Conservation (phyloP, 2,888 invertebrate species). For the Hemithea aestivaria region DNA sequence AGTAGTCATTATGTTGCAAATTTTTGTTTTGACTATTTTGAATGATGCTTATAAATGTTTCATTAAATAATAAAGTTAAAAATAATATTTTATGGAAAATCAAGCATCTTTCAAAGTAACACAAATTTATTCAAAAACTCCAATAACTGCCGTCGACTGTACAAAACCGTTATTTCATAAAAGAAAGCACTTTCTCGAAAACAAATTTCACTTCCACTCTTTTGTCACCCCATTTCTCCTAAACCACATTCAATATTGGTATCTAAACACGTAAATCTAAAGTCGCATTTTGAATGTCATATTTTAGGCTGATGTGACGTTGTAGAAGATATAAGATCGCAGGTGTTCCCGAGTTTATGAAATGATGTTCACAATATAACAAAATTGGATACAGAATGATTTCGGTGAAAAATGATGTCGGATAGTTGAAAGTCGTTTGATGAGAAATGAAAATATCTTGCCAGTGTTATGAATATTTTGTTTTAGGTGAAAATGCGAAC, state of each 20-base stretch:
- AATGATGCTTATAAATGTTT: too few relatives aligned
- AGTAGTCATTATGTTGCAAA: too few relatives aligned
- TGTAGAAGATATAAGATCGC: constrained; percentile 15
- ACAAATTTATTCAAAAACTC: too few relatives aligned
- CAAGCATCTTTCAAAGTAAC: too few relatives aligned
- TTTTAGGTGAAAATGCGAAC: too few relatives aligned
- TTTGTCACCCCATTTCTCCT: constrained; percentile 18
- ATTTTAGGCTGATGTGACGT: constrained; percentile 5
- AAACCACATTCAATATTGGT: not conserved
- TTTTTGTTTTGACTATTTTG: too few relatives aligned
- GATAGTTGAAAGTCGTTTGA: constrained; percentile 7
- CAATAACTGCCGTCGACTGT: constrained; percentile 3
- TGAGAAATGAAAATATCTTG: too few relatives aligned
- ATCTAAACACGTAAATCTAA: not conserved
- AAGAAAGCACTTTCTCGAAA: constrained; percentile 17
- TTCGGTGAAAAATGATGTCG: constrained; percentile 16
- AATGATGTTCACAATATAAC: constrained; percentile 20
- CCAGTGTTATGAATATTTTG: too few relatives aligned
- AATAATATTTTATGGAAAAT: too few relatives aligned
- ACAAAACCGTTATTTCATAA: constrained; percentile 15
- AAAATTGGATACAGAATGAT: constrained; percentile 13
- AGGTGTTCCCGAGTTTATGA: constrained; percentile 26
- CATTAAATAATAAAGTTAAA: too few relatives aligned
- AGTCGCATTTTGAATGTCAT: constrained; percentile 1
- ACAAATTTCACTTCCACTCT: constrained; percentile 23